These are phyloP conservation scores for Tenualosa ilisha DNA, from an alignment of 2,797 vertebrate genomes.

Conservation along the genomic window DNA sequence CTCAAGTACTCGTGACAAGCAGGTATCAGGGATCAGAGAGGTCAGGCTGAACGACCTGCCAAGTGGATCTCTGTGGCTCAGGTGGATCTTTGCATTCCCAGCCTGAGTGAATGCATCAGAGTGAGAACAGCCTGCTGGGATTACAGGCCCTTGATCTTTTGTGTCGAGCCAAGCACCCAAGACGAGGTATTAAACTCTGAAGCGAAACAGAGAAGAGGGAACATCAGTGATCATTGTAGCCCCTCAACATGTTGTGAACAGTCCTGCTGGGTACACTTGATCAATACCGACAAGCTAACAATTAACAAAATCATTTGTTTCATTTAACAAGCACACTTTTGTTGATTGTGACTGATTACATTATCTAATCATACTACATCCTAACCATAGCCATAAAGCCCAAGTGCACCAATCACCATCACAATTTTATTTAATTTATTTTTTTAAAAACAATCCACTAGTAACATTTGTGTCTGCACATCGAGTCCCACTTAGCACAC, in stretches of 20 bases:
- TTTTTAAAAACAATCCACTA: too few relatives aligned
- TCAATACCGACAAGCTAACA: neutral
- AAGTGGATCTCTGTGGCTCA: neutral
- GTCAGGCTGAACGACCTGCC: neutral
- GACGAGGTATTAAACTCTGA: neutral
- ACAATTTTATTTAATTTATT: too few relatives aligned
- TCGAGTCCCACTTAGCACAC: neutral
- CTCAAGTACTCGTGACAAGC: neutral
- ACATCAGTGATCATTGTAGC: neutral
- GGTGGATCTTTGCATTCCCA: neutral
- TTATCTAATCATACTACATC: neutral
- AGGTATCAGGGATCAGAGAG: neutral
- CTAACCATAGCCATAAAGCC: neutral
- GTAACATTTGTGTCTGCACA: neutral
- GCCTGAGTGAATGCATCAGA: neutral
- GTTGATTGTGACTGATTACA: neutral
- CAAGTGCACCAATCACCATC: neutral
- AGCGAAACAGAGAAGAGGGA: neutral
- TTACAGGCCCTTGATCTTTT: slow-evolving; percentile 13
- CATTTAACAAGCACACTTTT: neutral
- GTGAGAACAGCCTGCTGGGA: neutral
- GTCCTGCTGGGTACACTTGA: neutral
- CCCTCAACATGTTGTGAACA: neutral
- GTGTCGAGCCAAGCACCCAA: neutral
- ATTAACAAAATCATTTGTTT: neutral